Evolutionary conservation across 2,888 invertebrate genomes (phyloP), one percentile per base, ranked within the genome.

Genomic region (Pterostichus niger): DNA sequence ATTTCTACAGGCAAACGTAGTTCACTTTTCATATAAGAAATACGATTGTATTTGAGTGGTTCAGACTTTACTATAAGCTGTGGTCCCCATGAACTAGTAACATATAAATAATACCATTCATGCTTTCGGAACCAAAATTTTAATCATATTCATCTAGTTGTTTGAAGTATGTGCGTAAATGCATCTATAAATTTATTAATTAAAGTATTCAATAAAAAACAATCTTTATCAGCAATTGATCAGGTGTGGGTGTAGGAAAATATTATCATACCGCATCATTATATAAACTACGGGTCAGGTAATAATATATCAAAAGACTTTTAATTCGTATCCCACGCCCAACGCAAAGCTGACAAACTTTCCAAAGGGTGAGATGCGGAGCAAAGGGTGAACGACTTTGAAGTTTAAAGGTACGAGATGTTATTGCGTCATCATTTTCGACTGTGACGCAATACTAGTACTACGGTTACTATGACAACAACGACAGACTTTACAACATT

Each of bases 401-500:
- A 81, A 71, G 56, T 81, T 81, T 73, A 56, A 56, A 73, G 40
- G 75, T 46, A 40, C 40, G 13, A 40, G 82, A 52, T 17, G 35
- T 44, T 40, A 59, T 82, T 82, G 75, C 82, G 82, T 82, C 82
- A 82, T 40, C 56, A 49, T 61, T 75, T 75, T 82, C n/a, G 40
- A 9, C 61, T 59, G 54, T 82, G 82, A 82, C 82, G 82, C 75
- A 82, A 75, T 75, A 6, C 61, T 35, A 75, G 44, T 82, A 82
- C 82, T 82, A 82, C 82, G 75, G 75, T 82, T 82, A n/a, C 75
- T 59, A 61, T 82, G 59, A 61, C 61, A 61, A 82, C 81, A 56
- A 56, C 71, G 54, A 10, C 44, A 73, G 73, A 73, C 81, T 33
- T 24, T 17, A 33, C 68, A 31, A 35, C 80, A 82, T 82, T 82